Percentiles rank a stretch among this genome's conserved stretches.
Conservation (phyloP, 2,888 invertebrate genomes). For the Cephus sareptanus region DNA sequence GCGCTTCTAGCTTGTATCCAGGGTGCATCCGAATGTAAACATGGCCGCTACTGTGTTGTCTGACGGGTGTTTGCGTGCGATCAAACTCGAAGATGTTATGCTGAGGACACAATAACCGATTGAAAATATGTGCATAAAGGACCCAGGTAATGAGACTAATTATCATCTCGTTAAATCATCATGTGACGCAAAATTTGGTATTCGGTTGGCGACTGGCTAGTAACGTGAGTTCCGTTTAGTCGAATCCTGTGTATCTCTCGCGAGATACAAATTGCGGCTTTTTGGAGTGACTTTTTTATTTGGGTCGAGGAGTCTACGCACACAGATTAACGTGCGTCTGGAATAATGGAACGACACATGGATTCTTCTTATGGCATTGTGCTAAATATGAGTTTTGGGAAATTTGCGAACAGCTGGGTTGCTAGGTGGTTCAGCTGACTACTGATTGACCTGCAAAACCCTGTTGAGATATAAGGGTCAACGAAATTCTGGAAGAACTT, state of each 20-base stretch:
- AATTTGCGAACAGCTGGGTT: slow-evolving; percentile 40
- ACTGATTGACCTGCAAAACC: slow-evolving; percentile 28
- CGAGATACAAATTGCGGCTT: slow-evolving; percentile 18
- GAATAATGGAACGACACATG: background rate
- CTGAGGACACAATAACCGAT: slow-evolving; percentile 40
- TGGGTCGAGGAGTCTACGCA: slow-evolving; percentile 21
- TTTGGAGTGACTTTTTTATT: slow-evolving; percentile 20
- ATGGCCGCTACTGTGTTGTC: slow-evolving; percentile 61
- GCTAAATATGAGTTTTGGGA: background rate
- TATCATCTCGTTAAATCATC: background rate
- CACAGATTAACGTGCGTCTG: slow-evolving; percentile 12
- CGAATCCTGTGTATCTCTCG: slow-evolving; percentile 16
- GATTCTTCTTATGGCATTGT: background rate
- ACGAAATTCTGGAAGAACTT: background rate
- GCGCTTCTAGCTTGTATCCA: slow-evolving; percentile 1
- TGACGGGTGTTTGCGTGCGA: slow-evolving; percentile 51
- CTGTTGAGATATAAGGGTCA: slow-evolving; percentile 15
- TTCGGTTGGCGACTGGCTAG: background rate
- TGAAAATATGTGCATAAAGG: slow-evolving; percentile 44
- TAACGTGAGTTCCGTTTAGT: background rate
- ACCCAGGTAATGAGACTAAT: slow-evolving; percentile 47
- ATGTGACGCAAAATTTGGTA: background rate
- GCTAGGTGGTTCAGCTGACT: slow-evolving; percentile 40
- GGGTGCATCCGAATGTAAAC: slow-evolving; percentile 54
- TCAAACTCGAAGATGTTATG: slow-evolving; percentile 36